Evolutionary conservation across 2,797 vertebrate species (phyloP).

Genomic region (Chelmon rostratus): DNA sequence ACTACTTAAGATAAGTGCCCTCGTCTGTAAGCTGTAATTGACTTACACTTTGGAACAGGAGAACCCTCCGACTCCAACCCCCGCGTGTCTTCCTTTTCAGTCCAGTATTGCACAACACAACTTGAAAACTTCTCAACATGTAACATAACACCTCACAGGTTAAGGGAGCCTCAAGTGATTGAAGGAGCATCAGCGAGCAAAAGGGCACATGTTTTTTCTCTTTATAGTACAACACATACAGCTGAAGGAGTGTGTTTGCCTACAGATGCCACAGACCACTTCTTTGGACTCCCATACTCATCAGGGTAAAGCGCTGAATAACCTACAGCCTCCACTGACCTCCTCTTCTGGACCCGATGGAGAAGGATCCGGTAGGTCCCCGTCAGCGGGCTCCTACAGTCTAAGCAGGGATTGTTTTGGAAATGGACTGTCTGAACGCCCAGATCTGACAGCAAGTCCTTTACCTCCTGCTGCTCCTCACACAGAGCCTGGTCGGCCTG

Average conservation of each 20-base stretch:
- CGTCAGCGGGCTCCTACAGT: constrained; percentile 80
- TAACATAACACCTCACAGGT: background rate
- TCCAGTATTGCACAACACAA: constrained; percentile 29
- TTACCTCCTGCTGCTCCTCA: constrained; percentile 83
- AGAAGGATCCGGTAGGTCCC: constrained; percentile 86
- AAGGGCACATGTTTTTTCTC: constrained; percentile 12
- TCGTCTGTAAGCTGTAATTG: constrained; percentile 17
- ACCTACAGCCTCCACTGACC: constrained; percentile 74
- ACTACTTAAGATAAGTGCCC: constrained; percentile 22
- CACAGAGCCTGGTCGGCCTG: constrained; percentile 65
- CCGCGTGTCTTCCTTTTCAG: background rate
- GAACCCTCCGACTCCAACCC: background rate
- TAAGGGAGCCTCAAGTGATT: background rate
- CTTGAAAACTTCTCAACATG: constrained; percentile 5
- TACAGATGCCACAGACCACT: constrained; percentile 62
- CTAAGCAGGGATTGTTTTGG: constrained; percentile 80
- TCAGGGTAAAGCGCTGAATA: constrained; percentile 74
- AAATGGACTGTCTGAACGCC: constrained; percentile 80
- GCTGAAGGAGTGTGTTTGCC: constrained; percentile 75
- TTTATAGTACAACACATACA: constrained; percentile 81
- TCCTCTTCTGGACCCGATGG: constrained; percentile 84
- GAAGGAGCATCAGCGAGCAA: background rate
- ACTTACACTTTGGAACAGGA: constrained; percentile 29
- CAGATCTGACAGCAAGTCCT: constrained; percentile 72
- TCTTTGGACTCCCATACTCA: constrained; percentile 61